These are phyloP conservation scores for Armadillidium nasatum DNA, from an alignment of 1,140 invertebrate genomes.

Conservation along the genomic window DNA sequence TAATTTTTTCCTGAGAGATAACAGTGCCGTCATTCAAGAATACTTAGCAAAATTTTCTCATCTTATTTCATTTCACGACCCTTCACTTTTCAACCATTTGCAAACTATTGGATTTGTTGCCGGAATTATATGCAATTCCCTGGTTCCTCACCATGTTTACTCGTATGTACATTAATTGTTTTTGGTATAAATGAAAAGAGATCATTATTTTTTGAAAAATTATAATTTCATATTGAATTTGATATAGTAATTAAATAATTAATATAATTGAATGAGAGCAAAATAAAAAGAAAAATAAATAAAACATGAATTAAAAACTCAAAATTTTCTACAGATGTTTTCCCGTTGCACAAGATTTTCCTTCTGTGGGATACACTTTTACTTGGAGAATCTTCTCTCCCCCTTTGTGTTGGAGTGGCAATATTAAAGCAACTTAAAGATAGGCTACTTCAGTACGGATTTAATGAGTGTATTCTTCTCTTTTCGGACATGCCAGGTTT, in stretches of 20 bases:
- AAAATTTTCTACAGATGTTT: constrained; percentile 72
- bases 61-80: constrained; percentile 92
- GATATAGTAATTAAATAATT: too few relatives aligned
- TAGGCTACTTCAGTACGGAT: constrained; percentile 78
- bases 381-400: constrained; percentile 87
- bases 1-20: constrained; percentile 98
- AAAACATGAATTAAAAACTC: not conserved
- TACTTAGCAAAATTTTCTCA: constrained; percentile 96
- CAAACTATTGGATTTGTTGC: constrained; percentile 90
- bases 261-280: too few relatives aligned
- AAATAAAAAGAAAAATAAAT: not conserved
- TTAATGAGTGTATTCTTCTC: constrained; percentile 94
- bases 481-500: constrained; percentile 91
- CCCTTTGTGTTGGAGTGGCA: constrained; percentile 88
- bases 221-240: too few relatives aligned
- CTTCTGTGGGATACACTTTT: constrained; percentile 96
- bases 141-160: constrained; percentile 99
- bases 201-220: too few relatives aligned
- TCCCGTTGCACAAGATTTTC: constrained; percentile 95
- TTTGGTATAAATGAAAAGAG: too few relatives aligned
- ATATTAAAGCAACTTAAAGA: constrained; percentile 83
- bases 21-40: constrained; percentile 93
- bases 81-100: constrained; percentile 83
- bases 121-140: constrained; percentile 98
- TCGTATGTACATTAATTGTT: constrained; percentile 78